Base-by-base conservation (phyloP, 2,113 vertebrate species). In the Oxyura jamaicensis region DNA sequence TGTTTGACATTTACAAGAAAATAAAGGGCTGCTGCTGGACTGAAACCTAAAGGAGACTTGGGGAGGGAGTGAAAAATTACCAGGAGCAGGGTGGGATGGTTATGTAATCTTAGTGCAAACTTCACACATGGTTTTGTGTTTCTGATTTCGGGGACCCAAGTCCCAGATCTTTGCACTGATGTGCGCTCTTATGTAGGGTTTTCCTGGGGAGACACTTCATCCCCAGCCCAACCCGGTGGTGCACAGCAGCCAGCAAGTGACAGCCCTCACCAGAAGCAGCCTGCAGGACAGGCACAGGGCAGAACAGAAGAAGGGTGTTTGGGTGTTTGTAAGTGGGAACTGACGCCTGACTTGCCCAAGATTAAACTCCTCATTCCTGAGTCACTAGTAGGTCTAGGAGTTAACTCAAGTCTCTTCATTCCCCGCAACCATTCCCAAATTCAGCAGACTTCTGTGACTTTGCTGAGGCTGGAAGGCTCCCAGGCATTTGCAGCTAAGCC, bases 1-100 rank as follows among this genome's bases (percentile, higher is more conserved):
- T 81, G 91, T 86, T 96, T 88, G 91, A 77, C 87, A 12, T 66
- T 66, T 33, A 53, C 39, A 76, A 50, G 86, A 69, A 88, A 79
- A 81, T 42, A 33, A n/a, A 74, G 80, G 71, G 31, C 93, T 25
- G 67, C 68, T 71, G 72, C 55, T 35, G 29, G 42, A 53, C 11
- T 72, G 62, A 46, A 83, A 65, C 48, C 71, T 42, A 13, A 65
- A 46, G 2, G 66, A 90, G 74, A 56, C 25, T 35, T 33, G 18
- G 11, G 21, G 35, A 41, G 20, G 62, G 25, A 35, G 18, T n/a
- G 25, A 25, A 56, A 84, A 69, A 26, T 13, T 2, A 13, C 28
- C 29, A 9, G 63, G 74, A 65, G 48, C 39, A 60, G 6, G 58
- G 29, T 23, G 53, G 52, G 22, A 11, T 75, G 31, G 67, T 23